Base-by-base conservation (phyloP, 2,888 invertebrate genomes). In the Smittia aterrima region DNA sequence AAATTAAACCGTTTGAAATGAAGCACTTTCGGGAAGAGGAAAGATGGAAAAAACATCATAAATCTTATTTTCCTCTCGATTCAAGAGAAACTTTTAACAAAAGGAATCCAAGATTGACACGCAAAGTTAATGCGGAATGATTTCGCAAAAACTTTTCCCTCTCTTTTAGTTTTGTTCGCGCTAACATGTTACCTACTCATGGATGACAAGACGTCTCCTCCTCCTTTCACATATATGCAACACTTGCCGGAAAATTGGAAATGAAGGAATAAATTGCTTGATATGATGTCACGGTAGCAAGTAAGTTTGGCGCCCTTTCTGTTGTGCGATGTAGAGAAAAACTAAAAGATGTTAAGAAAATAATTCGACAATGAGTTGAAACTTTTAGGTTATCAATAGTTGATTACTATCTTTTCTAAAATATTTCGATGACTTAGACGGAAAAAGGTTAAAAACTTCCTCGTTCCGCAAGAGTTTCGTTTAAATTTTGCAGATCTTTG, bases 41-140 rank as follows among this genome's bases (percentile, higher is more conserved):
- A 66, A 47, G 9, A n/a, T 41, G 13, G 41, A 32, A 70, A 41
- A 70, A 54, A 54, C 25, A 54, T 32, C 70, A 70, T 54, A 70
- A 54, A 70, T 70, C 70, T 70, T 70, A 18, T 38, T 20, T 47
- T n/a, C 66, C 20, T 40, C 67, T 1, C 41, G 16, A 54, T 58
- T 20, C 53, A 27, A 18, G 54, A 70, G 53, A 70, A 70, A 54
- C 54, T 70, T 24, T 67, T 41, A 25, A 25, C 47, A 13, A n/a
- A 24, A 67, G 38, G 40, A 67, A 67, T 16, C 27, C 40, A 70
- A 70, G 70, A 70, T 70, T 70, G 70, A 70, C 70, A 70, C 41
- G 41, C 67, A 67, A 68, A 70, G 70, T 70, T 70, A 70, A 70
- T 70, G 25, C 32, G 18, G 32, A 70, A 70, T 70, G 70, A 70